Base-by-base conservation (phyloP, 1,140 invertebrate genomes). In the Hypothenemus hampei region DNA sequence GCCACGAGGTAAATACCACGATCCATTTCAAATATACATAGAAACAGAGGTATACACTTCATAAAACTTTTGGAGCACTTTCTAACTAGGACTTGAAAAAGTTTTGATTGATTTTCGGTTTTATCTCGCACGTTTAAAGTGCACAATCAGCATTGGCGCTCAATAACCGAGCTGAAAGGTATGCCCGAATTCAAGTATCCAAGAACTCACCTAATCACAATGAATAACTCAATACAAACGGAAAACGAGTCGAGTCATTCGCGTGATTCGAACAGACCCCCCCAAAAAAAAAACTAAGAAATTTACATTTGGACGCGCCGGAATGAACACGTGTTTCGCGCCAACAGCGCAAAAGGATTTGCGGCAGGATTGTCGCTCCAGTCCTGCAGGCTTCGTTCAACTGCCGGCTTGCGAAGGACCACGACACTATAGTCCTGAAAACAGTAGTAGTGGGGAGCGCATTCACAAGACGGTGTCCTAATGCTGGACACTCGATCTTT, bases 321-420 rank as follows among this genome's bases (percentile, higher is more conserved):
- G 23, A 31, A 47, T n/a, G 31, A 49, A 49, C 54, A 57, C 54
- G 54, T 57, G 54, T 49, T 49, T 22, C 45, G 39, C 21, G 21
- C 40, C 29, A 47, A 33, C 31, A 45, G 35, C 48, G 48, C 55
- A 44, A 29, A 19, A 50, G 36, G 40, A 45, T 24, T 50, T 45
- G 19, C 26, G 15, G 19, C 46, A 51, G 47, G 48, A 51, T 26
- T 16, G 23, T 21, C 39, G 40, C 13, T 16, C 47, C 33, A 7
- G 46, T 57, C 55, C 55, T 50, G 55, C 47, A 40, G 33, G 39
- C 55, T 57, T 45, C 46, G 55, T 36, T 45, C 39, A 48, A 57
- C 55, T 57, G 55, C 29, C 47, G 46, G 40, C 40, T 57, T 39
- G 41, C 55, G 39, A 44, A 44, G 47, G 55, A 21, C 31, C 35